Conservation (phyloP, 53 echinoderm and acorn worm species). For the Astropecten irregularis region DNA sequence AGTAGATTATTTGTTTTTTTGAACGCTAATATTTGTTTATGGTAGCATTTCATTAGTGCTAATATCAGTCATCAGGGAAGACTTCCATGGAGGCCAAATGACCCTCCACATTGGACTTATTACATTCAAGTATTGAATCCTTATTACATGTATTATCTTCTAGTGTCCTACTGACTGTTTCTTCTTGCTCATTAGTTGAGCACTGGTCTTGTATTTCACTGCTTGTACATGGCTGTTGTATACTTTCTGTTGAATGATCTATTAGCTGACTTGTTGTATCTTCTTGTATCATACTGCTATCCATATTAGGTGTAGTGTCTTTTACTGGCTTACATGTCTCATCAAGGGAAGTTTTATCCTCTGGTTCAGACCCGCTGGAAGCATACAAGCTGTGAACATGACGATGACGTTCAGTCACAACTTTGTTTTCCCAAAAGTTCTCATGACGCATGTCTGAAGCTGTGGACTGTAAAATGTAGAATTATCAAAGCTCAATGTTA, state of each 20-base stretch:
- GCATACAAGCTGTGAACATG: slow-evolving; percentile 70
- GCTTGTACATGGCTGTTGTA: background rate
- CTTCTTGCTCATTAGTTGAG: background rate
- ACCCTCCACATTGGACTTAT: background rate
- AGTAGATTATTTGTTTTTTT: no score
- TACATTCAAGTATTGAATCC: background rate
- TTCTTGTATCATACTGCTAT: background rate
- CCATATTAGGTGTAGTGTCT: background rate
- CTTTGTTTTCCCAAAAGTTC: slow-evolving; percentile 64
- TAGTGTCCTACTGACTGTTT: background rate
- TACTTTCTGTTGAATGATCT: background rate
- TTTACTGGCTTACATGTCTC: background rate
- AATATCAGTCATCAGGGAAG: slow-evolving; percentile 22
- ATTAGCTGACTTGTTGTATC: background rate
- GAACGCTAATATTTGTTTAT: no score
- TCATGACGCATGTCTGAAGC: slow-evolving; percentile 83
- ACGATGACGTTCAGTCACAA: slow-evolving; percentile 71
- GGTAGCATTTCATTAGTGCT: no score
- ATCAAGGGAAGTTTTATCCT: background rate
- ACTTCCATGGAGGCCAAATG: background rate
- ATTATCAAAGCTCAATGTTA: background rate
- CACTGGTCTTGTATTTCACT: no score
- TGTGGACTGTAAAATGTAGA: slow-evolving; percentile 53
- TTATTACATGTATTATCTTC: background rate
- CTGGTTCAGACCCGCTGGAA: slow-evolving; percentile 12